These are phyloP conservation scores for Tanypteryx hageni DNA, from an alignment of 2,888 invertebrate species.

Conservation along the genomic window DNA sequence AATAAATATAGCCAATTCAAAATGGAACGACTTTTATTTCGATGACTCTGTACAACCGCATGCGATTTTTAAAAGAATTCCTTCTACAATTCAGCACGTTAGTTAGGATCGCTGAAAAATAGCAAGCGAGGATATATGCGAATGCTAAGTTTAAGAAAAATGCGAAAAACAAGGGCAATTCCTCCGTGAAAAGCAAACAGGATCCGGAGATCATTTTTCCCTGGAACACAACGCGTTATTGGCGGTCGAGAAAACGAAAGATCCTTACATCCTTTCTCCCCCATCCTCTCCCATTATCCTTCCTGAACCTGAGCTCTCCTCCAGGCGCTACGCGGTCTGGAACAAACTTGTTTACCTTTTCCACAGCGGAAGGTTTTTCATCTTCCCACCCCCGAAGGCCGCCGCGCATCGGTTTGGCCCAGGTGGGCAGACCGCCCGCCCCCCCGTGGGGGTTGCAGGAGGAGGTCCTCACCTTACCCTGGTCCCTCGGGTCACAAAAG, in stretches of 20 bases:
- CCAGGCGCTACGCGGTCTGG: constrained; percentile 61
- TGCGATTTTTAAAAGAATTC: too few relatives aligned
- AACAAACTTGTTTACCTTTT: constrained; percentile 64
- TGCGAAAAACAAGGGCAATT: background rate
- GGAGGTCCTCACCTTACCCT: background rate
- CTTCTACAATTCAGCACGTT: too few relatives aligned
- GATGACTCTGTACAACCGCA: too few relatives aligned
- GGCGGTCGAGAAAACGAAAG: constrained; percentile 25
- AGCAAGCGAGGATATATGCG: too few relatives aligned
- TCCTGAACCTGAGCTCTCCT: background rate
- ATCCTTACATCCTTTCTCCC: background rate
- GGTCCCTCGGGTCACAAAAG: constrained; percentile 35
- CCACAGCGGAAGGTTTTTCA: background rate
- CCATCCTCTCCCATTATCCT: background rate
- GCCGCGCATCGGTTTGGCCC: constrained; percentile 9
- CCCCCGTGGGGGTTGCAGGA: constrained; percentile 19
- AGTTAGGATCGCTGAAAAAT: too few relatives aligned
- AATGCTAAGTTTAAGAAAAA: too few relatives aligned
- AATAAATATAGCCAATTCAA: too few relatives aligned
- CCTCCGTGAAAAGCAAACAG: background rate
- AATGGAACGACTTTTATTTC: too few relatives aligned
- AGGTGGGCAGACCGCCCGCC: constrained; percentile 35
- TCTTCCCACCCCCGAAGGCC: background rate
- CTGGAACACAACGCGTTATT: background rate
- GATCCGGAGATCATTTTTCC: background rate